phyloP scores from a whole-genome alignment of 1,140 invertebrate species.

The Ruditapes philippinarum region DNA sequence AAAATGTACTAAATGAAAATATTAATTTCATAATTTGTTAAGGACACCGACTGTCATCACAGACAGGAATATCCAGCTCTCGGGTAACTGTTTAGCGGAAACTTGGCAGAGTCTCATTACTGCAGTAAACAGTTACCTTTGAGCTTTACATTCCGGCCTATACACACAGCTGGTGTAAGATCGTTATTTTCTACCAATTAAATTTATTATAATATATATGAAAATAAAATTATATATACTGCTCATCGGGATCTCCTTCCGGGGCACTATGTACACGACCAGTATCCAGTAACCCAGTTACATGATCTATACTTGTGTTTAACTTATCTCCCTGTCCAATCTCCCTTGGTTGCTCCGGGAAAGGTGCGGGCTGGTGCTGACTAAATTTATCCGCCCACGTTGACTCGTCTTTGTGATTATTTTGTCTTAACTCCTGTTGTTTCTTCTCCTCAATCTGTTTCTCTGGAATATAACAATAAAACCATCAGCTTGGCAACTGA shows the following conservation, averaged over 20 bases:
- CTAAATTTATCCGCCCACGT: slow-evolving; percentile 81
- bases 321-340: not conserved
- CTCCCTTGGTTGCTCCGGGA: slow-evolving; percentile 38
- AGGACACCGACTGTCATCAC: no score
- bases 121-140: no score
- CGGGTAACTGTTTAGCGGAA: no score
- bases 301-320: slow-evolving; percentile 33
- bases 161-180: no score
- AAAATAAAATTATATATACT: not conserved
- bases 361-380: slow-evolving; percentile 20
- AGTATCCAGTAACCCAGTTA: not conserved
- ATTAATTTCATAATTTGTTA: no score
- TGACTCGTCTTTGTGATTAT: slow-evolving; percentile 57
- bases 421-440: slow-evolving; percentile 70
- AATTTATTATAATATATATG: no score
- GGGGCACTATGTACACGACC: slow-evolving; percentile 30
- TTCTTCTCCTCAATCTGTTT: slow-evolving; percentile 81
- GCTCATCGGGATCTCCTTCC: not conserved
- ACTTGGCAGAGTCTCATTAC: no score
- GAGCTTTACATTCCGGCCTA: no score
- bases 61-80: no score
- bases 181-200: no score
- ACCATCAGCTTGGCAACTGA: no score
- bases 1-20: no score
- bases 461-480: slow-evolving; percentile 63